Conservation (phyloP, 2,888 invertebrate genomes). For the Autographa pulchrina region DNA sequence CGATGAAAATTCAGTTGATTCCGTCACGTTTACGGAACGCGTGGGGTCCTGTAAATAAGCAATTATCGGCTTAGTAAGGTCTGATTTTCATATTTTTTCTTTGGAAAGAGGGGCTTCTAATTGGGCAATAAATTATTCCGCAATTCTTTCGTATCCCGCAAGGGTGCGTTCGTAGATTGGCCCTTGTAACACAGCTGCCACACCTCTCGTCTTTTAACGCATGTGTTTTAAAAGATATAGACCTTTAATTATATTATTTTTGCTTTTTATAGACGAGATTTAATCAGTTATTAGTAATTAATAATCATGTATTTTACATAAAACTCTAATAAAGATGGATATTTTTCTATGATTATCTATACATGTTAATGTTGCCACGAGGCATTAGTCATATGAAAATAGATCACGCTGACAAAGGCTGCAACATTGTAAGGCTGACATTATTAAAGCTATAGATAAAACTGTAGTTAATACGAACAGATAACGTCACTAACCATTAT, state of each 20-base stretch:
- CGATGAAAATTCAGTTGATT: conserved; percentile 52
- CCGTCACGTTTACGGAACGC: conserved; percentile 57
- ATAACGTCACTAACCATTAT: neutral
- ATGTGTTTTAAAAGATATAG: conserved; percentile 12
- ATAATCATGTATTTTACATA: too few relatives aligned
- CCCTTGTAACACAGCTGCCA: conserved; percentile 63
- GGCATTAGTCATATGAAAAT: neutral
- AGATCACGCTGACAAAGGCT: neutral
- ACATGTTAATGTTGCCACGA: conserved; percentile 4
- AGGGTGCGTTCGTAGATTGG: conserved; percentile 64
- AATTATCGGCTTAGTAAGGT: conserved; percentile 75
- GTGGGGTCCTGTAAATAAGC: conserved; percentile 73
- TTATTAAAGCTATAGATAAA: neutral
- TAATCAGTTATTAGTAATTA: too few relatives aligned
- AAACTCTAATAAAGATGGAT: too few relatives aligned
- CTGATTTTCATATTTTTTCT: conserved; percentile 74
- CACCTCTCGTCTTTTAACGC: conserved; percentile 29
- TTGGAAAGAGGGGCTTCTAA: conserved; percentile 69
- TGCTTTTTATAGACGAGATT: too few relatives aligned
- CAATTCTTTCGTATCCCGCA: conserved; percentile 68
- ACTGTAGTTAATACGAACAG: neutral
- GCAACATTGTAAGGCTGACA: neutral
- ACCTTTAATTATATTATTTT: too few relatives aligned
- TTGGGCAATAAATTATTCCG: conserved; percentile 79
- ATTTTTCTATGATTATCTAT: neutral